Evolutionary conservation across 2,888 invertebrate species (phyloP).

Genomic region (Chorisops tibialis): DNA sequence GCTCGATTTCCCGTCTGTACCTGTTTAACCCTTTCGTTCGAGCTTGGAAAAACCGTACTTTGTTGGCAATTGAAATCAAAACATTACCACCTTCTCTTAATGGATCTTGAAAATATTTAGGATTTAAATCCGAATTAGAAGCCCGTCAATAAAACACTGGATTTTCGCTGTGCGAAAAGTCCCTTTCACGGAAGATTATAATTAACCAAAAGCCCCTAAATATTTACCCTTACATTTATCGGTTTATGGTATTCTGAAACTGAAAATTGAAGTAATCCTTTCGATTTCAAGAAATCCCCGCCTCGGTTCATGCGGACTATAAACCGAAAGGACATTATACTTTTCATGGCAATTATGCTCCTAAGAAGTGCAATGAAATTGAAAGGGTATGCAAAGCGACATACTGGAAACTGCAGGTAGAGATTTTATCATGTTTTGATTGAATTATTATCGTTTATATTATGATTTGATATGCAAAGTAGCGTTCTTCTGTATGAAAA

Average conservation of each 20-base stretch:
- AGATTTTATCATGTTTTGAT: background rate
- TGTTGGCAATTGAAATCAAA: slow-evolving; percentile 12
- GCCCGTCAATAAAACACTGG: slow-evolving; percentile 2
- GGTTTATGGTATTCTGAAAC: background rate
- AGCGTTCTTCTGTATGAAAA: background rate
- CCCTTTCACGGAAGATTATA: slow-evolving; percentile 9
- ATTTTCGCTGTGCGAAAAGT: background rate
- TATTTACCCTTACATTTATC: slow-evolving; percentile 20
- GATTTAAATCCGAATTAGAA: background rate
- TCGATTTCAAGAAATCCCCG: background rate
- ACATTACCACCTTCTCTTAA: slow-evolving; percentile 13
- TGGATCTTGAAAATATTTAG: slow-evolving; percentile 9
- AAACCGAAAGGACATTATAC: too few relatives aligned
- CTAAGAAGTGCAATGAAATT: background rate
- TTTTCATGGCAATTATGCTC: background rate
- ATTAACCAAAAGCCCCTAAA: slow-evolving; percentile 21
- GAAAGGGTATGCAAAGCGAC: background rate
- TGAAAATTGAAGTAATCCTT: slow-evolving; percentile 1
- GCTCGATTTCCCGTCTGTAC: background rate
- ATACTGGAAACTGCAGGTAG: background rate
- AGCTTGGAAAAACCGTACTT: background rate
- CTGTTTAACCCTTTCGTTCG: slow-evolving; percentile 2
- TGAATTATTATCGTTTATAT: too few relatives aligned
- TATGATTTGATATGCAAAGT: too few relatives aligned
- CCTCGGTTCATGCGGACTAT: too few relatives aligned